Evolutionary conservation across 2,888 invertebrate species (phyloP), one percentile per base, ranked within the genome.

Genomic region (Drosophila koepferae): DNA sequence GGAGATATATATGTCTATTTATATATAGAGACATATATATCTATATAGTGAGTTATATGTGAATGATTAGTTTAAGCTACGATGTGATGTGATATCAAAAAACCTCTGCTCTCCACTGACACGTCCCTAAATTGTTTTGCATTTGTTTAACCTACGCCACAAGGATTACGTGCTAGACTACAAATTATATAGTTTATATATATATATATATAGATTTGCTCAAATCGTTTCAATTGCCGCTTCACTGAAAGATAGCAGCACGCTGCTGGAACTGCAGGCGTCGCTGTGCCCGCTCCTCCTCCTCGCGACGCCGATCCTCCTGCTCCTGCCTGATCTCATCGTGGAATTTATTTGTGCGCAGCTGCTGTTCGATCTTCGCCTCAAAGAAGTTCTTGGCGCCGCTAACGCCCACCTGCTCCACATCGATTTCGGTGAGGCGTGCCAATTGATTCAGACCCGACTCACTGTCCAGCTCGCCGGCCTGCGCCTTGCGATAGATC

Each of bases 351-450:
- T 96, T 97, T 66, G 96, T 95, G 89, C 96, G 96, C 12, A 96
- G 93, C 74, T 98, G 95, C 90, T 98, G 96, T 90, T 97, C 97
- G 87, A 99, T 98, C 96, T 99, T 99, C 0, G 98, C 98, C 94
- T 98, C 98, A 91, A 99, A 99, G 94, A 99, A 99, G 91, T 96
- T 96, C 92, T 98, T 98, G 41, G 99, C 99, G 16, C 98, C 99
- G 77, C 96, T 96, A 0, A 99, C 99, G 1, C 99, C 99, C 23
- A 98, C 98, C 94, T 98, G 96, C 78, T 98, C 97, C 0, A 99
- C 98, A 91, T 98, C 96, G 69, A 99, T 97, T 94, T 98, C 98
- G 8, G 97, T 97, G 38, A 98, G 94, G 79, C 96, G 95, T 10
- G 98, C 98, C 84, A 99, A 93, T 75, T 98, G 96, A 74, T 96